These are phyloP conservation scores for Stenoptilia bipunctidactyla DNA, from an alignment of 2,888 invertebrate species.

Conservation along the genomic window DNA sequence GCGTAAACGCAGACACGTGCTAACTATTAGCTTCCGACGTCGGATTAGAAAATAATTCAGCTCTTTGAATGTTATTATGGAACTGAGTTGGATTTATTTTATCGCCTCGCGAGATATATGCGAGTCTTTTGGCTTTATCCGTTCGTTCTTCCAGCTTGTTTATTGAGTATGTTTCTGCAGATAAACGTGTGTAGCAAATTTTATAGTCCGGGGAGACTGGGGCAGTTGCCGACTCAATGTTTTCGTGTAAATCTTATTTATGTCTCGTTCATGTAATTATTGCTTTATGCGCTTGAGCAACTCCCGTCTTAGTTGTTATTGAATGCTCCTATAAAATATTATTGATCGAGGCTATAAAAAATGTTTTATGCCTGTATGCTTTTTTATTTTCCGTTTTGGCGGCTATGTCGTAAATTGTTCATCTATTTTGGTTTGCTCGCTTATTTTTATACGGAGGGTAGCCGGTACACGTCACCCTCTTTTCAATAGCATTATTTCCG, in stretches of 20 bases:
- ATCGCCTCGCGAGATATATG: conserved; percentile 57
- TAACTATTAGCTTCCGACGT: conserved; percentile 64
- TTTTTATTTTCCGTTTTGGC: conserved; percentile 39
- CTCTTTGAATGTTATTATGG: conserved; percentile 66
- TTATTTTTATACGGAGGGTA: conserved; percentile 9
- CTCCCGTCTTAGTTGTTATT: conserved; percentile 53
- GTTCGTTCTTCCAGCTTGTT: conserved; percentile 51
- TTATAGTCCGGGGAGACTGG: conserved; percentile 37
- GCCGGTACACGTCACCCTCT: neutral
- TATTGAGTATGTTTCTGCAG: conserved; percentile 39
- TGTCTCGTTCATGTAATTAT: conserved; percentile 52
- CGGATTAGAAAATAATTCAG: conserved; percentile 70
- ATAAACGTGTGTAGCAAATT: conserved; percentile 48
- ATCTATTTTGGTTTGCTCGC: conserved; percentile 21
- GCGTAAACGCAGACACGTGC: conserved; percentile 59
- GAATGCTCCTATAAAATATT: conserved; percentile 63
- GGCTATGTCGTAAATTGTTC: conserved; percentile 26
- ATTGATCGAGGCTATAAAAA: conserved; percentile 59
- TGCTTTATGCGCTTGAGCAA: conserved; percentile 57
- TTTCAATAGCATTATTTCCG: neutral
- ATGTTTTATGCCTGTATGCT: conserved; percentile 45
- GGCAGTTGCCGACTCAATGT: conserved; percentile 27
- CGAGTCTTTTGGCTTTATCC: conserved; percentile 58
- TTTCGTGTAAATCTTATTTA: conserved; percentile 60
- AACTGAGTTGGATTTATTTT: conserved; percentile 63